Evolutionary conservation across 92 coral and sea anemone species (phyloP).

Genomic region (Epizoanthus rinbou): DNA sequence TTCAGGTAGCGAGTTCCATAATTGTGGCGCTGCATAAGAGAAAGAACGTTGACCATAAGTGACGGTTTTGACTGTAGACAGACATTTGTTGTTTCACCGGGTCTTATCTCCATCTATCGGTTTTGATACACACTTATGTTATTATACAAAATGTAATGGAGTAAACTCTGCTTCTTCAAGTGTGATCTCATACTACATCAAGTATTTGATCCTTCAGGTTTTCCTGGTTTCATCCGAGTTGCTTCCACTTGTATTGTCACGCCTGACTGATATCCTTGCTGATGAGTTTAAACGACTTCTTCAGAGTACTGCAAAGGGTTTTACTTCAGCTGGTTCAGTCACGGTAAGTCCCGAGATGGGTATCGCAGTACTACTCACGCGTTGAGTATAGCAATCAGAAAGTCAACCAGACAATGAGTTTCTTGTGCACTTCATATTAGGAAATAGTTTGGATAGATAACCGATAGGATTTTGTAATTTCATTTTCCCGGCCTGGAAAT

Average conservation of each 20-base stretch:
- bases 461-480: no score
- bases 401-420: background rate
- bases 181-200: background rate
- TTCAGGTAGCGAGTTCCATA: no score
- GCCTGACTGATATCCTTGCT: conserved; percentile 86
- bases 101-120: no score
- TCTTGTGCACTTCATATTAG: background rate
- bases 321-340: conserved; percentile 85
- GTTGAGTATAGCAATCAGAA: background rate
- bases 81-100: no score
- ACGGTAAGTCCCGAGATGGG: conserved; percentile 66
- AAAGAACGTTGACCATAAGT: no score
- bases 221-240: conserved; percentile 88
- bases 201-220: conserved; percentile 59
- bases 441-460: no score
- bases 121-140: no score
- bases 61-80: no score
- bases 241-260: conserved; percentile 79
- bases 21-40: no score
- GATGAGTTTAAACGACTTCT: conserved; percentile 78
- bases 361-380: conserved; percentile 16
- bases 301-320: conserved; percentile 63
- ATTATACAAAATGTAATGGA: no score
- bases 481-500: no score
- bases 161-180: background rate